Evolutionary conservation across 1,140 invertebrate genomes (phyloP).

Genomic region (Drosophila parabipectinata): DNA sequence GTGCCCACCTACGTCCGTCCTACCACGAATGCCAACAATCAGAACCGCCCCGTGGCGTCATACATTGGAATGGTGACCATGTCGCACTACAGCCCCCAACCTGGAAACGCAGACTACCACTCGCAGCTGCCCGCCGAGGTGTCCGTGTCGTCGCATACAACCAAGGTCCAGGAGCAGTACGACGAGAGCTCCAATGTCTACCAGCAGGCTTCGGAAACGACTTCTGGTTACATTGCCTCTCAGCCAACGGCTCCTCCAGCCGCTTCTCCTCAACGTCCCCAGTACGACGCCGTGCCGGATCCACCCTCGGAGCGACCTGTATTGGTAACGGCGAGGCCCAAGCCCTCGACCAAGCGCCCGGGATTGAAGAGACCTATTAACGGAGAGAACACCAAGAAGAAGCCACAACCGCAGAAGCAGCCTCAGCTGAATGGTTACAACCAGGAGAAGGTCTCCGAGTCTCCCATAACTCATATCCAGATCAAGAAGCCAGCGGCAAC

Average conservation of each 20-base stretch:
- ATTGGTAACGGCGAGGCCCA: conserved; percentile 62
- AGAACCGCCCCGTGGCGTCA: conserved; percentile 67
- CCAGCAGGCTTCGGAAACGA: conserved; percentile 42
- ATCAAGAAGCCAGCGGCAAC: conserved; percentile 51
- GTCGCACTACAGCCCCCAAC: conserved; percentile 63
- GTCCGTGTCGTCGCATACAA: conserved; percentile 76
- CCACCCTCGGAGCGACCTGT: conserved; percentile 58
- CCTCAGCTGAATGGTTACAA: conserved; percentile 25
- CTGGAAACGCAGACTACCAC: conserved; percentile 8
- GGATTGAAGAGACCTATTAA: conserved; percentile 34
- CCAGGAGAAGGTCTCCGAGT: conserved; percentile 39
- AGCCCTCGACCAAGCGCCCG: conserved; percentile 54
- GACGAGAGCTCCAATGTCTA: conserved; percentile 46
- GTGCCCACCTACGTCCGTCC: conserved; percentile 56
- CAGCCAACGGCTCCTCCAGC: conserved; percentile 18
- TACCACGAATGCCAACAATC: conserved; percentile 47
- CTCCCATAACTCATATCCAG: conserved; percentile 55
- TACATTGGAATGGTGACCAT: conserved; percentile 78
- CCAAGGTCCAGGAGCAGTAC: conserved; percentile 69
- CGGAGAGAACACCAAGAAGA: conserved; percentile 36
- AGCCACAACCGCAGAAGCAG: conserved; percentile 29
- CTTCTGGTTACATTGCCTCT: conserved; percentile 30
- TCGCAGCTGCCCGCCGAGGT: conserved; percentile 67
- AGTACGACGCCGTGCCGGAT: conserved; percentile 39
- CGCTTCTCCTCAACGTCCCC: conserved; percentile 47